Percentiles rank a stretch among this genome's conserved stretches.
Conservation (phyloP, 2,888 invertebrate genomes). For the Macaria notata region DNA sequence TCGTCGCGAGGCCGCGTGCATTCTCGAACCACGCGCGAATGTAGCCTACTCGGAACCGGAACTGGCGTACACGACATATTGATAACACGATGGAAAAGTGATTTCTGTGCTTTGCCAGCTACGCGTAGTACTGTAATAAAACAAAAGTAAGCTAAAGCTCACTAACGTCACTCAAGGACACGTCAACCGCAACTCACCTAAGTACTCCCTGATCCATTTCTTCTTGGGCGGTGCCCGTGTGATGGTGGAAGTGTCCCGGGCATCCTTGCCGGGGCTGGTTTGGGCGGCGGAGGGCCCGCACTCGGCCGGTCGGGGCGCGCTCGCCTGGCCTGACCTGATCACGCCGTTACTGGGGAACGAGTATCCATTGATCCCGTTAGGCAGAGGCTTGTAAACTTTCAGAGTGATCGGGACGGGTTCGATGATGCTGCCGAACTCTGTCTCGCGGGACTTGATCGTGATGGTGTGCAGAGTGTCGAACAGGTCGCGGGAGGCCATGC, state of each 20-base stretch:
- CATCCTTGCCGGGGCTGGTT: conserved; percentile 49
- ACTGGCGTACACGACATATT: neutral
- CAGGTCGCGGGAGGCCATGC: conserved; percentile 64
- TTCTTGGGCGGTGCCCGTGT: conserved; percentile 85
- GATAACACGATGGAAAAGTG: neutral
- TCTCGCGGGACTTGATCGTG: conserved; percentile 69
- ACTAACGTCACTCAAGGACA: neutral
- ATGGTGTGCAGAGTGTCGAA: conserved; percentile 69
- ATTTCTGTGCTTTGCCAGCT: too few relatives aligned
- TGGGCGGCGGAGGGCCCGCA: conserved; percentile 45
- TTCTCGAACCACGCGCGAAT: conserved; percentile 32
- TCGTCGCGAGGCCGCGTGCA: conserved; percentile 49
- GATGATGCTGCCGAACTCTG: conserved; percentile 69
- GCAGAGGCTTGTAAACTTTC: conserved; percentile 62
- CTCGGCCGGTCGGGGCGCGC: conserved; percentile 47
- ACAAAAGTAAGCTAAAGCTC: neutral
- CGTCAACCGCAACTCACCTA: conserved; percentile 70
- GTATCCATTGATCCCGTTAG: conserved; percentile 47
- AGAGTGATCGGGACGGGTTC: conserved; percentile 69
- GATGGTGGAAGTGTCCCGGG: conserved; percentile 51
- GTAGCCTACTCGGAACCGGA: conserved; percentile 6
- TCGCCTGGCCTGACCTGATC: conserved; percentile 44
- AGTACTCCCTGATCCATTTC: conserved; percentile 87
- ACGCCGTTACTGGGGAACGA: conserved; percentile 53
- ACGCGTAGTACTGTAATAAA: too few relatives aligned